Evolutionary conservation across 1,140 invertebrate genomes (phyloP), one percentile per base, ranked within the genome.

Genomic region (Apolygus lucorum): DNA sequence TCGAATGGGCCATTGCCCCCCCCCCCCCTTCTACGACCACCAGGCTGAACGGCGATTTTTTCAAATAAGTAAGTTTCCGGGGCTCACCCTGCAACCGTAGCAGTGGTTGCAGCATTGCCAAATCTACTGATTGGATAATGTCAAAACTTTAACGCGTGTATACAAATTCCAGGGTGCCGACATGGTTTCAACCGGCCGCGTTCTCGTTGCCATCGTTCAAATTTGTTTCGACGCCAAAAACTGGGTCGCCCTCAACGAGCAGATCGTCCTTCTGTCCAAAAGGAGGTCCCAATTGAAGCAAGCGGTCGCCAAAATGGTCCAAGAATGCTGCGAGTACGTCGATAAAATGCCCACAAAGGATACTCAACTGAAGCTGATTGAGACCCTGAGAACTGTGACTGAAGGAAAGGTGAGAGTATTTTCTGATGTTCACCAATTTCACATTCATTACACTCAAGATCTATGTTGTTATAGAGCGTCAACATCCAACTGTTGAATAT

Each of bases 251-350:
- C 81, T 99, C 0, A 98, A 96, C 82, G 97, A 99, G 78, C 92
- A 98, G 75, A 93, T 99, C 76, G 84, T 92, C 26, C 76, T 94
- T 2, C 79, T 99, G 14, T 93, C 93, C 2, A 98, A 98, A 79
- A 86, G 96, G 76, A 86, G 97, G 59, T 94, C 95, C 26, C 96
- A 99, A 78, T 84, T 99, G 8, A 99, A 99, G 81, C 92, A 95
- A 81, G 92, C 96, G 17, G 94, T 99, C 1, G 94, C 94, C 0
- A 98, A 98, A 81, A 99, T 99, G 97, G 96, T 99, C 1, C 94
- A 98, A 79, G 94, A 99, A 81, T 96, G 95, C 75, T 95, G 87
- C 76, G 89, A 86, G 65, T 99, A 98, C 80, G 91, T 99, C 2
- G 95, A 99, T 73, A 87, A 96, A 79, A 93, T 92, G 28, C 91